Base-by-base conservation (phyloP, 2,888 invertebrate genomes). In the Leptinotarsa juncta region DNA sequence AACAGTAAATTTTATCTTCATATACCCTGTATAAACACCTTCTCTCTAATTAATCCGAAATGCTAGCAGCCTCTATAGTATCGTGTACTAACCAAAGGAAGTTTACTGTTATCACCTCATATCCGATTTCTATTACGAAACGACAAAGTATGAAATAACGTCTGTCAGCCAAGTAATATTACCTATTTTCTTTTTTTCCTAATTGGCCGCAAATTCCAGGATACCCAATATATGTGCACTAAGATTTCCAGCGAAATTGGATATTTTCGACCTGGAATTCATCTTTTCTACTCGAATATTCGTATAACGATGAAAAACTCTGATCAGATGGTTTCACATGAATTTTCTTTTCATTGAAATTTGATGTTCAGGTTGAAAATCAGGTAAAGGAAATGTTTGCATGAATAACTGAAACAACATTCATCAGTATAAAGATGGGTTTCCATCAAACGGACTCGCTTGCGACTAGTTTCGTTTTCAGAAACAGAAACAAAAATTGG, bases 81-180 rank as follows among this genome's bases (percentile, higher is more conserved):
- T 42, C 10, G 42, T 10, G 42, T 42, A 42, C 10, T 42, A 42
- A 42, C 32, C 32, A 32, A 16, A 51, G 16, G 51, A 51, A 51
- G 51, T 51, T 51, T n/a, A 51, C 51, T 51, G 51, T 51, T 51
- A 51, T 51, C 51, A 51, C 51, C 16, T 51, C 51, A 51, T 51
- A 51, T 51, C 51, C 51, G 51, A 51, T 51, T 51, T 51, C 51
- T n/a, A 51, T 51, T 51, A 51, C 51, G 51, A 51, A 51, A 51
- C 51, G 15, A n/a, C 16, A 51, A 51, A 15, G 51, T 51, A 51
- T 51, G 51, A 51, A 51, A n/a, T 51, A 16, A 51, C 51, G 51
- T 51, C 51, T 51, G 51, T 51, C 16, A 51, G 51, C 51, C 7
- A n/a, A 51, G 51, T 51, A 51, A 51, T 4, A 16, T 51, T 51